Conservation (phyloP, 2,888 invertebrate species). For the Pantelozetes paolii region DNA sequence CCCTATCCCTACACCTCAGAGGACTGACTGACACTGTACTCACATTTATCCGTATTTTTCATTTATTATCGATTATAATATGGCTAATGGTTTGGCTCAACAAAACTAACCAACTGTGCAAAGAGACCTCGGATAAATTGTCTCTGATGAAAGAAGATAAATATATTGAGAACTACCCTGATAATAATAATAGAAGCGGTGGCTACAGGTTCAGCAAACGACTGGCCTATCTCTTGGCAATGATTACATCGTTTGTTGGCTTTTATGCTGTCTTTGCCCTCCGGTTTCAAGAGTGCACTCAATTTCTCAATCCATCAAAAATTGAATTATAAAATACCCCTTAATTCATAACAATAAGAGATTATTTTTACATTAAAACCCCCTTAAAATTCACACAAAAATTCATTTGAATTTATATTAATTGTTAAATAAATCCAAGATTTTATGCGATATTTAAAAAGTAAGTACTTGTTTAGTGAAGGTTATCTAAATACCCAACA, state of each 20-base stretch:
- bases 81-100: conserved; percentile 39
- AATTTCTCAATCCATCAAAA: conserved; percentile 22
- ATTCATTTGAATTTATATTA: too few relatives aligned
- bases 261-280: conserved; percentile 36
- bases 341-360: too few relatives aligned
- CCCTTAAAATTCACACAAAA: too few relatives aligned
- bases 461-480: too few relatives aligned
- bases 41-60: conserved; percentile 30
- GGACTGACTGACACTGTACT: conserved; percentile 21
- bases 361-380: too few relatives aligned
- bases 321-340: conserved; percentile 36
- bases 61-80: conserved; percentile 25
- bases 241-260: conserved; percentile 1
- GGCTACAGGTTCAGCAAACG: neutral
- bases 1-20: conserved; percentile 30
- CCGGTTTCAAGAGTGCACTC: conserved; percentile 35
- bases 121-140: conserved; percentile 18
- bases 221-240: neutral
- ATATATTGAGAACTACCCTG: conserved; percentile 26
- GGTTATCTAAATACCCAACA: too few relatives aligned
- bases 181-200: neutral
- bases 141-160: conserved; percentile 40
- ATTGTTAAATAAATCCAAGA: too few relatives aligned
- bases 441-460: too few relatives aligned
- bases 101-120: neutral